phyloP scores from a whole-genome alignment of 1,140 invertebrate genomes.

The Solen grandis region DNA sequence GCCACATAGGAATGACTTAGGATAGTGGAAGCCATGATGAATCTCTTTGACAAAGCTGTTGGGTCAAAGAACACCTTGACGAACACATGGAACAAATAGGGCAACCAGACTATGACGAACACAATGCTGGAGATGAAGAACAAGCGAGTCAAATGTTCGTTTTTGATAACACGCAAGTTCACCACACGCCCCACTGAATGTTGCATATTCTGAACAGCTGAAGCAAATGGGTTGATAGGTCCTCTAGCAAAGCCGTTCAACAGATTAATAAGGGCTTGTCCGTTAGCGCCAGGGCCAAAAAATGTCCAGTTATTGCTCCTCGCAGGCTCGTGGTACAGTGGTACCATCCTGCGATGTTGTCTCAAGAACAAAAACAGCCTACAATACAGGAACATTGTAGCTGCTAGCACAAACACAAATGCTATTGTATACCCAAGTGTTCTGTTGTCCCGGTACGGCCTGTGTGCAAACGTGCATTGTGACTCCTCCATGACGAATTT shows the following conservation, averaged over 20 bases:
- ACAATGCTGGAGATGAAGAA: conserved; percentile 68
- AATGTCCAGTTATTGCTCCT: conserved; percentile 75
- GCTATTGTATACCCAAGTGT: conserved; percentile 73
- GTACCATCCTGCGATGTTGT: conserved; percentile 72
- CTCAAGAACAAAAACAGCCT: conserved; percentile 74
- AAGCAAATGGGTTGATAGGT: conserved; percentile 50
- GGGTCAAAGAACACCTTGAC: conserved; percentile 64
- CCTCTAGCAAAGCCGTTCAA: conserved; percentile 71
- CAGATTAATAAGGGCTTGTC: conserved; percentile 73
- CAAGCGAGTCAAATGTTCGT: conserved; percentile 72
- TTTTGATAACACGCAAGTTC: conserved; percentile 65
- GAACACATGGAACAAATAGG: conserved; percentile 70
- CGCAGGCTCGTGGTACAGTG: conserved; percentile 69
- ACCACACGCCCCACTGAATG: conserved; percentile 67
- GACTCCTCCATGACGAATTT: conserved; percentile 70
- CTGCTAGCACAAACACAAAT: conserved; percentile 64
- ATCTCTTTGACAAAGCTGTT: conserved; percentile 36
- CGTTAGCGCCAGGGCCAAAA: conserved; percentile 73
- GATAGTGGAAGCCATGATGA: conserved; percentile 68
- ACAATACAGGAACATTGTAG: conserved; percentile 70
- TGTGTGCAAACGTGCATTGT: conserved; percentile 74
- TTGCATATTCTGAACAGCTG: conserved; percentile 59
- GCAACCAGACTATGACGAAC: conserved; percentile 66
- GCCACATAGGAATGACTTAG: conserved; percentile 69
- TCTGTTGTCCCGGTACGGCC: conserved; percentile 70